Conservation (phyloP, 1,140 invertebrate genomes). For the Drosophila baimaii region DNA sequence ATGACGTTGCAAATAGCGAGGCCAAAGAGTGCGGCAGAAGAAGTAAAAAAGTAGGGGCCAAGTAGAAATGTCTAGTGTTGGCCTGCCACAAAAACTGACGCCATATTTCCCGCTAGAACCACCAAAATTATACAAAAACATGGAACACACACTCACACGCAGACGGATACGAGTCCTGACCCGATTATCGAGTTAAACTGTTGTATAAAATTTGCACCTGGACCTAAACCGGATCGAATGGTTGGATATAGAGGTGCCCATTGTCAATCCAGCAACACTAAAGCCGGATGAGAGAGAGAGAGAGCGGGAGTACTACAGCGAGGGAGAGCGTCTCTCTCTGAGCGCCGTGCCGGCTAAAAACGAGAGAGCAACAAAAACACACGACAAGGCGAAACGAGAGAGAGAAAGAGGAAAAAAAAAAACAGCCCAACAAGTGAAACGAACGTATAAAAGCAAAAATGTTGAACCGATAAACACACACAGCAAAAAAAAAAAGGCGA, state of each 20-base stretch:
- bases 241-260: constrained; percentile 65
- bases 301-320: constrained; percentile 12
- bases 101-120: constrained; percentile 77
- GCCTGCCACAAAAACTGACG: constrained; percentile 52
- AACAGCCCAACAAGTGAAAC: constrained; percentile 80
- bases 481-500: constrained; percentile 49
- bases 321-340: constrained; percentile 15
- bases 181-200: constrained; percentile 80
- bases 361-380: constrained; percentile 43
- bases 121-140: constrained; percentile 46
- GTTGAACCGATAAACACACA: constrained; percentile 33
- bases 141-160: constrained; percentile 36
- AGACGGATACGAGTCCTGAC: constrained; percentile 67
- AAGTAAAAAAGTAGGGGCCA: background rate
- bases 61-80: constrained; percentile 10
- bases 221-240: constrained; percentile 76
- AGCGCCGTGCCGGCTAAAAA: constrained; percentile 47
- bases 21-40: background rate
- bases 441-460: constrained; percentile 53
- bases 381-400: constrained; percentile 14
- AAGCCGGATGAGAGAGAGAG: constrained; percentile 26
- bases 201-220: constrained; percentile 82
- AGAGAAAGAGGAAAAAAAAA: constrained; percentile 57
- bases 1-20: constrained; percentile 54
- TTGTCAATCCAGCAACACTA: constrained; percentile 59